Evolutionary conservation across 2,797 vertebrate genomes (phyloP).

Genomic region (Anguilla anguilla): DNA sequence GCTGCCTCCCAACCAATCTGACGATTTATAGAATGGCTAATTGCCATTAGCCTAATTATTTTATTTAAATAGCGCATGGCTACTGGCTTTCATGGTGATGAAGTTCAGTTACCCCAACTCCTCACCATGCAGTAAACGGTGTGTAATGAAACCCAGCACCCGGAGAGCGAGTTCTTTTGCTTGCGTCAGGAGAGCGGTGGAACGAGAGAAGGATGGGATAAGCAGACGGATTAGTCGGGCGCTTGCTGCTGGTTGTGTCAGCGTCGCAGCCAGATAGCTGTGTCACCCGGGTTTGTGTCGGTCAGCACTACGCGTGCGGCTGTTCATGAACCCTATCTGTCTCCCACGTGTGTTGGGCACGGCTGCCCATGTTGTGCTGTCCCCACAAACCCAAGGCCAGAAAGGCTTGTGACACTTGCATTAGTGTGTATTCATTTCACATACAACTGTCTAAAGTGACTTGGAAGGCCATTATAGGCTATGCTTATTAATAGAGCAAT

Average conservation of each 20-base stretch:
- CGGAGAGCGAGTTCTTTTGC: not conserved
- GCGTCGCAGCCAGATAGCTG: not conserved
- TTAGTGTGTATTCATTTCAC: not conserved
- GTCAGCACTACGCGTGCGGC: not conserved
- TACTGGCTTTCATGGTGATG: not conserved
- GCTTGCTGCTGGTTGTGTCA: not conserved
- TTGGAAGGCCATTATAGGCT: not conserved
- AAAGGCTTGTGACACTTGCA: not conserved
- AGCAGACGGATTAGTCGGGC: not conserved
- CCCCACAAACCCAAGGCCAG: not conserved
- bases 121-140: not conserved
- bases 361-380: not conserved
- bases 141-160: not conserved
- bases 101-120: not conserved
- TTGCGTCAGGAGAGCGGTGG: not conserved
- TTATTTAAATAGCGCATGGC: not conserved
- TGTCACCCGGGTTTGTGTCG: not conserved
- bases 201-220: not conserved
- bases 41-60: not conserved
- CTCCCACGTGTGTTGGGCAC: not conserved
- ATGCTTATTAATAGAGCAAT: not conserved
- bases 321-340: not conserved
- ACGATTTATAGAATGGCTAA: not conserved
- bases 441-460: not conserved
- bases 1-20: not conserved